Percentiles rank a stretch among this genome's conserved stretches.
Conservation (phyloP, 2,888 invertebrate species). For the Amblyteles armatorius region DNA sequence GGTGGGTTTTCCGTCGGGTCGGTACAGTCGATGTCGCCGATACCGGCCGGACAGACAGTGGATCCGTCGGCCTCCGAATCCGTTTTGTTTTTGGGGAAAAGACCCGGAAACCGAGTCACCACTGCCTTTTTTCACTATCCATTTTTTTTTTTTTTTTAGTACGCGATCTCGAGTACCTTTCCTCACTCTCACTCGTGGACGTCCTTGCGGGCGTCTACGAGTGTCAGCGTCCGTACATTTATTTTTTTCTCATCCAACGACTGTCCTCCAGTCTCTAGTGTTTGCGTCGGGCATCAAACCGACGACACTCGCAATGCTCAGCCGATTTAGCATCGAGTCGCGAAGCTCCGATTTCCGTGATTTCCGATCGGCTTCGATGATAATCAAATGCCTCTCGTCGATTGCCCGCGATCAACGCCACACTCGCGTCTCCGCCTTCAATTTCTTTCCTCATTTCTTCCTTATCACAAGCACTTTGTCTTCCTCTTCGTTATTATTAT, state of each 20-base stretch:
- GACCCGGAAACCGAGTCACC: conserved; percentile 57
- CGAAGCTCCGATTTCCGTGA: not conserved
- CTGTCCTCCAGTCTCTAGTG: not conserved
- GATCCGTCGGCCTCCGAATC: conserved; percentile 60
- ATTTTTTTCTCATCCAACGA: not conserved
- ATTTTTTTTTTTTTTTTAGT: not conserved
- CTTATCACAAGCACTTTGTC: not conserved
- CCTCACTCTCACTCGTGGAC: conserved; percentile 66
- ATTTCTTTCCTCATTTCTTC: not conserved
- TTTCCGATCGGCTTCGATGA: not conserved
- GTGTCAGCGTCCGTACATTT: conserved; percentile 55
- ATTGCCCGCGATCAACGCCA: not conserved
- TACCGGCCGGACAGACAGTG: conserved; percentile 45
- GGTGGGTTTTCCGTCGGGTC: not conserved
- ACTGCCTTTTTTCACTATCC: conserved; percentile 41
- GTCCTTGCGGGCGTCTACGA: conserved; percentile 67
- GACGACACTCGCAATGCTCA: not conserved
- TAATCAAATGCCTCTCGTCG: not conserved
- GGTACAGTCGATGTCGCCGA: not conserved
- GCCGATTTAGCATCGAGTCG: not conserved
- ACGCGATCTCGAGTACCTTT: conserved; percentile 28
- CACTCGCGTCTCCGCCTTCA: not conserved
- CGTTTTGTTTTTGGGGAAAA: conserved; percentile 58
- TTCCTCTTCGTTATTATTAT: not conserved
- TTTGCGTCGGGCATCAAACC: not conserved